A percentile compares a stretch with the other conserved stretches of the same genome.
These are phyloP conservation scores for Macrostomum lignano DNA, from an alignment of 1,140 invertebrate genomes.

Conservation along the genomic window DNA sequence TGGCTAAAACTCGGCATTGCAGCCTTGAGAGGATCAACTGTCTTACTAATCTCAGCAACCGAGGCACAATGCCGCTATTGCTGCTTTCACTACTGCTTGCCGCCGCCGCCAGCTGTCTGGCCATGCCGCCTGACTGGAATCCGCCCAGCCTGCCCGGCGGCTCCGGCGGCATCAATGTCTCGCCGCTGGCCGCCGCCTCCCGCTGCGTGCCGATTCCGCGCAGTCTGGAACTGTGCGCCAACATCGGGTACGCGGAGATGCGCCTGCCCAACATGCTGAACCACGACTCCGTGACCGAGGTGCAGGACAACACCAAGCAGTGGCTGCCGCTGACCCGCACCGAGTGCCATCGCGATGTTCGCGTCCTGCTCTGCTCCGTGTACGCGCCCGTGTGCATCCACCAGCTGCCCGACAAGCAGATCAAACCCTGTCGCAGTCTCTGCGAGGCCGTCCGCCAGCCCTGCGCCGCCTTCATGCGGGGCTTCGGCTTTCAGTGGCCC, in stretches of 20 bases:
- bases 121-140: too few species aligned
- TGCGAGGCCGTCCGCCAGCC: constrained; percentile 35
- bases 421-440: constrained; percentile 33
- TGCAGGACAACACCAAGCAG: constrained; percentile 33
- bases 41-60: too few species aligned
- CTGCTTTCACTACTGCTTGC: too few species aligned
- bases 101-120: too few species aligned
- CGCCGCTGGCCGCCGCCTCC: too few species aligned
- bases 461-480: constrained; percentile 35
- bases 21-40: too few species aligned
- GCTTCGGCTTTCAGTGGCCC: constrained; percentile 41
- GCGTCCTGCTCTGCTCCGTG: constrained; percentile 41
- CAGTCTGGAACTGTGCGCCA: neutral
- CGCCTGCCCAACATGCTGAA: constrained; percentile 40
- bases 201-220: too few species aligned
- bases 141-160: too few species aligned
- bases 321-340: constrained; percentile 37
- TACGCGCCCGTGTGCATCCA: constrained; percentile 39
- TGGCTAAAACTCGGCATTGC: too few species aligned
- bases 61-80: too few species aligned
- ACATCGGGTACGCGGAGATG: constrained; percentile 40
- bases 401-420: constrained; percentile 31
- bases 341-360: constrained; percentile 39
- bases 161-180: too few species aligned
- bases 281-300: constrained; percentile 39